phyloP scores from a whole-genome alignment of 2,113 vertebrate species.

The Catharus fuscescens region DNA sequence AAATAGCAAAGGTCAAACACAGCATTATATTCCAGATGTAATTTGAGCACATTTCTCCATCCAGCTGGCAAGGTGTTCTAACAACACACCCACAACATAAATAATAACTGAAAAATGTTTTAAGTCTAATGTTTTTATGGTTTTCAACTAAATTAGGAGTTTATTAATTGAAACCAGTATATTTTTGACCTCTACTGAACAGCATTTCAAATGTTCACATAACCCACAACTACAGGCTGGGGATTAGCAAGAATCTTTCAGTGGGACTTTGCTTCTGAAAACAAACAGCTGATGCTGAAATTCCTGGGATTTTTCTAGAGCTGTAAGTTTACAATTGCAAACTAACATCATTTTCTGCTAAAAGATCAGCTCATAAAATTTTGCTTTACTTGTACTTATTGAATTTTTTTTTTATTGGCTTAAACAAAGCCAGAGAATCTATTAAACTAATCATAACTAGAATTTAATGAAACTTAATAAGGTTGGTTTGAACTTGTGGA shows the following conservation, averaged over 20 bases:
- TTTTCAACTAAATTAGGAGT: not conserved
- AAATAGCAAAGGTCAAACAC: not conserved
- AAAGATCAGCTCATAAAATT: slow-evolving; percentile 17
- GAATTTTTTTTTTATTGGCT: not conserved
- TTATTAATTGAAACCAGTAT: slow-evolving; percentile 22
- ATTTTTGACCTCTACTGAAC: slow-evolving; percentile 21
- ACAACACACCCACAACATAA: not conserved
- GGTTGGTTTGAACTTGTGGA: not conserved
- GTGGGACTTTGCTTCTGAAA: slow-evolving; percentile 76
- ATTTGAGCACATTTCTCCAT: not conserved
- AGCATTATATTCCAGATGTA: not conserved
- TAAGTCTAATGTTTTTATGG: not conserved
- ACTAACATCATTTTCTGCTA: slow-evolving; percentile 46
- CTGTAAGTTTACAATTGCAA: slow-evolving; percentile 61
- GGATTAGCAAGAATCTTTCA: slow-evolving; percentile 74
- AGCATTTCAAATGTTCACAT: slow-evolving; percentile 69
- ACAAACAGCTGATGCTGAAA: slow-evolving; percentile 75
- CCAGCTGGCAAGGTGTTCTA: not conserved
- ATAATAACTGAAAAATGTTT: not conserved
- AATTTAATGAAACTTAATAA: not conserved
- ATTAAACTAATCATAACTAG: not conserved
- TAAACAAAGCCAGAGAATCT: not conserved
- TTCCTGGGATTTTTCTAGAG: slow-evolving; percentile 74
- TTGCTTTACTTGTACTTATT: not conserved
- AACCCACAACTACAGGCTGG: slow-evolving; percentile 58